Conservation (phyloP, 2,797 vertebrate genomes). For the Zalophus californianus region DNA sequence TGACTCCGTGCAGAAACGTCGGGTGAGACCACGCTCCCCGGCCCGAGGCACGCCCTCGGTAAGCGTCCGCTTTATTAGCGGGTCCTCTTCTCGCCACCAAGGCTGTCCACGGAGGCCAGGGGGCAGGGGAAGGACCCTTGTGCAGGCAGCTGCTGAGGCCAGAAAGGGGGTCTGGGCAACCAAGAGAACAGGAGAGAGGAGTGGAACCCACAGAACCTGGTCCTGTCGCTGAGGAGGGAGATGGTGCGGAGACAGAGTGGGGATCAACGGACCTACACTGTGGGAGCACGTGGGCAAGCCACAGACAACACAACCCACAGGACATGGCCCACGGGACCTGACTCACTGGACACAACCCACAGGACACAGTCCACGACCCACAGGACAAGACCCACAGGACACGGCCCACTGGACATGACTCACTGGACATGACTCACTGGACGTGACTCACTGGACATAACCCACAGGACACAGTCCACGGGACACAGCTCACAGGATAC, state of each 20-base stretch:
- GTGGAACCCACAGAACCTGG: not conserved
- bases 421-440: no score
- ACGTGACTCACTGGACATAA: no score
- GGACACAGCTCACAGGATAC: no score
- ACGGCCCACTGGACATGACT: no score
- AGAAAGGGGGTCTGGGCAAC: not conserved
- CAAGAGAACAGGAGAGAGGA: not conserved
- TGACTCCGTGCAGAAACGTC: fast-evolving
- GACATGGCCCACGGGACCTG: no score
- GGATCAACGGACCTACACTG: not conserved
- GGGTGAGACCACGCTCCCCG: not conserved
- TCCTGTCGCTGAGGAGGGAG: not conserved
- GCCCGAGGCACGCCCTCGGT: not conserved
- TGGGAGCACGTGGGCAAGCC: not conserved
- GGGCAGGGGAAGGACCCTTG: not conserved
- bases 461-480: no score
- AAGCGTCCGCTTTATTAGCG: not conserved
- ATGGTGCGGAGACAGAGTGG: not conserved
- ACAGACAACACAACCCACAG: not conserved
- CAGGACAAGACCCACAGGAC: no score
- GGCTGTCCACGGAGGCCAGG: not conserved
- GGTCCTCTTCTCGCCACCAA: not conserved
- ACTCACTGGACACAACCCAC: no score
- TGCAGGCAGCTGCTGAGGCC: not conserved
- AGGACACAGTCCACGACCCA: no score